phyloP scores from a whole-genome alignment of 2,797 vertebrate genomes.

The Zalophus californianus region DNA sequence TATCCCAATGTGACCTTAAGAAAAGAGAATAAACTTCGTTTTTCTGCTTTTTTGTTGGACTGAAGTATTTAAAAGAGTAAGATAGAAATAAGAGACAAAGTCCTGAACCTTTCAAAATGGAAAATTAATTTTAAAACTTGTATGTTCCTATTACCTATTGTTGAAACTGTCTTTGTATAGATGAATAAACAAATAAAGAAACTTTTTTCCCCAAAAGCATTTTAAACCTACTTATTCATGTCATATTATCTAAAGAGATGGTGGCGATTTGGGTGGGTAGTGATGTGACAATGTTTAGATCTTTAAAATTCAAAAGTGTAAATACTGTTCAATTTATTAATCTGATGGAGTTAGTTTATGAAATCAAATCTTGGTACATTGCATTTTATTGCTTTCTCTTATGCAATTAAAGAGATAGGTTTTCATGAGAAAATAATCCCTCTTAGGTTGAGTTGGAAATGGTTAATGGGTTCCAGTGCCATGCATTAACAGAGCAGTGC shows the following conservation, averaged over 20 bases:
- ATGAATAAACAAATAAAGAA: constrained; percentile 71
- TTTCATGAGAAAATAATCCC: constrained; percentile 7
- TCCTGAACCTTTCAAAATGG: constrained; percentile 79
- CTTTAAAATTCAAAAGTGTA: not conserved
- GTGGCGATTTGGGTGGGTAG: not conserved
- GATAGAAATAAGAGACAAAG: constrained; percentile 58
- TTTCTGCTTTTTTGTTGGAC: constrained; percentile 69
- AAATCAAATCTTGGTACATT: not conserved
- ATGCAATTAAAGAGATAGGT: not conserved
- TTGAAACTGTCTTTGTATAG: constrained; percentile 72
- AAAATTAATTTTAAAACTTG: constrained; percentile 78
- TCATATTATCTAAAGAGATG: not conserved
- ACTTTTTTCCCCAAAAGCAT: constrained; percentile 49
- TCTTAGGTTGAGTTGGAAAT: not conserved
- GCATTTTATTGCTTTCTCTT: not conserved
- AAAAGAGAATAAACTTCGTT: constrained; percentile 66
- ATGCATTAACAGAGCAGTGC: not conserved
- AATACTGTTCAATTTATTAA: constrained; percentile 1
- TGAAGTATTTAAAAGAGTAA: constrained; percentile 69
- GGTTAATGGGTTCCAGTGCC: not conserved
- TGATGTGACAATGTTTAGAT: not conserved
- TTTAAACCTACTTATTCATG: constrained; percentile 3
- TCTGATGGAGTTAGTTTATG: not conserved
- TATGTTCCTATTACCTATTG: constrained; percentile 57
- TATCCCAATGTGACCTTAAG: constrained; percentile 52